Conservation (phyloP, 2,888 invertebrate species). For the Hemaris fuciformis region DNA sequence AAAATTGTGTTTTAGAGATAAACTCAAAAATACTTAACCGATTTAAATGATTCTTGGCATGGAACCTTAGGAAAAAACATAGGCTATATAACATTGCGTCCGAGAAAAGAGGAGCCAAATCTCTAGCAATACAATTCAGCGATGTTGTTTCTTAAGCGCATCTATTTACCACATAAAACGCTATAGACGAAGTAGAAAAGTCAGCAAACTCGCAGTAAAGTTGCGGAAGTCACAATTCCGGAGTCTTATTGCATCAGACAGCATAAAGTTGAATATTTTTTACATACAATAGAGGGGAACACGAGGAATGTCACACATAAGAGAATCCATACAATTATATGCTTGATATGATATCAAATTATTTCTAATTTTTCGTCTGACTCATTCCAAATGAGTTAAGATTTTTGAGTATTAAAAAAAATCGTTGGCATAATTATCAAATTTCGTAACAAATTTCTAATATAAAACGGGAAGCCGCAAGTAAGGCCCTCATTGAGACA, state of each 20-base stretch:
- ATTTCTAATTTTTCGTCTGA: background rate
- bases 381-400: background rate
- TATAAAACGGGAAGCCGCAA: no score
- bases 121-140: no score
- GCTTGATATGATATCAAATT: background rate
- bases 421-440: background rate
- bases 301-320: slow-evolving; percentile 6
- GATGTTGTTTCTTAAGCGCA: background rate
- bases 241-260: background rate
- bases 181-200: background rate
- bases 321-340: background rate
- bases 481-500: no score
- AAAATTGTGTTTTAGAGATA: no score
- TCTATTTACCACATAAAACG: background rate
- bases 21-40: no score
- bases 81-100: no score
- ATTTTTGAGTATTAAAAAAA: background rate
- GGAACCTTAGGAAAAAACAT: no score
- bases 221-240: background rate
- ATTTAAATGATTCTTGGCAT: no score
- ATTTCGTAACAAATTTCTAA: no score
- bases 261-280: background rate
- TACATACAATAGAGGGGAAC: background rate
- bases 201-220: background rate
- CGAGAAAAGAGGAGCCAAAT: no score